Percentiles rank a stretch among this genome's conserved stretches.
These are phyloP conservation scores for Heliocidaris tuberculata DNA, from an alignment of 35 echinoderm and acorn worm species.

Conservation along the genomic window DNA sequence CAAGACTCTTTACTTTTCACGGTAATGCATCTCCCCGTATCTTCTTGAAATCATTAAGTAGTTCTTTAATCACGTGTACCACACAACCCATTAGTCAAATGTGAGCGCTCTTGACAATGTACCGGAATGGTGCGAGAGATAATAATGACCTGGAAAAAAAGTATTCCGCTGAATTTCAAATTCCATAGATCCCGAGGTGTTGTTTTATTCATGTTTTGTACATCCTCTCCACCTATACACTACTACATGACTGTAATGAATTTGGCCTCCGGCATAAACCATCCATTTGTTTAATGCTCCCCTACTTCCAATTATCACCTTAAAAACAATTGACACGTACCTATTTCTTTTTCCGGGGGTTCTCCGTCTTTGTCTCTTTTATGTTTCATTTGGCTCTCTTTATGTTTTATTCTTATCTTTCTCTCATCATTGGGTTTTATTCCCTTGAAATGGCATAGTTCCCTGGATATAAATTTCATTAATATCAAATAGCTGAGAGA, in stretches of 20 bases:
- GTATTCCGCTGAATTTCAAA: not conserved
- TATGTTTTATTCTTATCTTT: slow-evolving; percentile 6
- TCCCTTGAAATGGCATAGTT: not conserved
- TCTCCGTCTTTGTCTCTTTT: not conserved
- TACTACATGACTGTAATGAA: not conserved
- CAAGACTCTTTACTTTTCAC: not conserved
- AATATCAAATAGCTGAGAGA: not conserved
- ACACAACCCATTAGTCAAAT: not conserved
- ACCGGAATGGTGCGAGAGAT: not conserved
- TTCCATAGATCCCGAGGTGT: not conserved
- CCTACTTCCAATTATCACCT: slow-evolving; percentile 11
- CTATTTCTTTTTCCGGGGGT: not conserved
- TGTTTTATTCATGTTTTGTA: not conserved
- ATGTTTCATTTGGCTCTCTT: not conserved
- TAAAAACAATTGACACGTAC: slow-evolving; percentile 12
- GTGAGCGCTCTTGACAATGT: not conserved
- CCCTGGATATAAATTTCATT: not conserved
- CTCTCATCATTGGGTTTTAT: not conserved
- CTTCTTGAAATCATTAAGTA: not conserved
- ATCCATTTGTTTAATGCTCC: slow-evolving; percentile 4
- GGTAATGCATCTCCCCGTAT: not conserved
- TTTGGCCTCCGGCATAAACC: not conserved
- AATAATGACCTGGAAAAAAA: slow-evolving; percentile 18
- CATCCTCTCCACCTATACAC: not conserved
- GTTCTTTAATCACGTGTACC: not conserved